phyloP scores from a whole-genome alignment of 2,113 vertebrate species.

The Candoia aspera region DNA sequence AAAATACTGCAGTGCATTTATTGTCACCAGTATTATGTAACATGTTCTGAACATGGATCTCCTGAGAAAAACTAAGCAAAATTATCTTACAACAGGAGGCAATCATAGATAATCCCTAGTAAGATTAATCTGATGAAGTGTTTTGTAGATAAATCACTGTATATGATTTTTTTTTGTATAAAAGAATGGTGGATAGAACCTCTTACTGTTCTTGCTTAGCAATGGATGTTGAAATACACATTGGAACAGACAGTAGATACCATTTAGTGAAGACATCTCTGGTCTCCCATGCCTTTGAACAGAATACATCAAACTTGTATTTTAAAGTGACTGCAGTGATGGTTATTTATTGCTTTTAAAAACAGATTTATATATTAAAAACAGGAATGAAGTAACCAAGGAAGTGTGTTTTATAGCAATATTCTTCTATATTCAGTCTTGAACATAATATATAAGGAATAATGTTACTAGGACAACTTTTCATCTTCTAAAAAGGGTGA shows the following conservation, averaged over 20 bases:
- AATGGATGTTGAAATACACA: constrained; percentile 1
- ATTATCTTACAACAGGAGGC: constrained; percentile 5
- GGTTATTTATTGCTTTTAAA: constrained; percentile 14
- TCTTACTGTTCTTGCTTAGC: not conserved
- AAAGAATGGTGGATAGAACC: constrained; percentile 4
- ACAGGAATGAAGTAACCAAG: constrained; percentile 9
- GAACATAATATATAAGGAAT: constrained; percentile 8
- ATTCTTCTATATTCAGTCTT: constrained; percentile 18
- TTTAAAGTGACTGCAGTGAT: not conserved
- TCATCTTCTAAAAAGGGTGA: constrained; percentile 3
- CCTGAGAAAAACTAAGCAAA: not conserved
- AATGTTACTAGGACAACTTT: not conserved
- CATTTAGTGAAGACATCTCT: constrained; percentile 7
- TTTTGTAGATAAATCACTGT: constrained; percentile 12
- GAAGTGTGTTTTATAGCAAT: constrained; percentile 28
- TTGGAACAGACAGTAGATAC: not conserved
- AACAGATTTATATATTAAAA: constrained; percentile 11
- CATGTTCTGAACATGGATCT: not conserved
- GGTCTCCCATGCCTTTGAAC: constrained; percentile 32
- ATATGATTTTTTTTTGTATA: constrained; percentile 11
- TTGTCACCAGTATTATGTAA: not conserved
- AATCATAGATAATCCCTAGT: not conserved
- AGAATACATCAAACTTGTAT: not conserved
- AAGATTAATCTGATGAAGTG: not conserved
- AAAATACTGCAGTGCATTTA: constrained; percentile 6